Evolutionary conservation across 2,797 vertebrate genomes (phyloP).

Genomic region (Danio aesculapii): DNA sequence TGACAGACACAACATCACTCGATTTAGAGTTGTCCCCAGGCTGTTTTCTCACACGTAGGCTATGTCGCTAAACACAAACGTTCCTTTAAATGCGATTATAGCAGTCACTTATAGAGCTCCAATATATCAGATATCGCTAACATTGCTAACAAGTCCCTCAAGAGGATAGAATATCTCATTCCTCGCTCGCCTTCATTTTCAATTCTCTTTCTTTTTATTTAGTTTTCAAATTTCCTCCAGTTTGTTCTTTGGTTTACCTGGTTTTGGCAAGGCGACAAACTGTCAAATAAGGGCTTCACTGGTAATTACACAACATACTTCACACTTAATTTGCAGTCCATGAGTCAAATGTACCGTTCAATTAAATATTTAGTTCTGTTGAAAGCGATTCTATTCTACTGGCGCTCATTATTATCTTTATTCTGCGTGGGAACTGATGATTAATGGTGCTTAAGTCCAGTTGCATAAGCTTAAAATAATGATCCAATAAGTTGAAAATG

Average conservation of each 20-base stretch:
- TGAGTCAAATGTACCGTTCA: constrained; percentile 1
- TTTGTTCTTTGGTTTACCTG: constrained; percentile 10
- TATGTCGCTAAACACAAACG: background rate
- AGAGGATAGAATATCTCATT: constrained; percentile 10
- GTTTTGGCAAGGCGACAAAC: background rate
- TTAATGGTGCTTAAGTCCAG: background rate
- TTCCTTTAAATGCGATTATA: background rate
- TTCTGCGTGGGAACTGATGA: background rate
- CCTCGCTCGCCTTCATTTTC: background rate
- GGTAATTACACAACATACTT: constrained; percentile 17
- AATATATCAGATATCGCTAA: constrained; percentile 23
- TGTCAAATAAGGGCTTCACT: constrained; percentile 5
- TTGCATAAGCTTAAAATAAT: constrained; percentile 7
- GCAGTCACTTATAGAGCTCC: constrained; percentile 6
- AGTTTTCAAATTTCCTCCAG: background rate
- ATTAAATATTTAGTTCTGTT: constrained; percentile 25
- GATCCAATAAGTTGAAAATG: too few relatives aligned
- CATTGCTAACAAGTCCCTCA: constrained; percentile 6
- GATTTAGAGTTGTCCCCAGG: constrained; percentile 25
- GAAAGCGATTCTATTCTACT: background rate
- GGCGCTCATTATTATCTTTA: background rate
- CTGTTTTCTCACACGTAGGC: constrained; percentile 12
- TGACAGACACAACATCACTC: constrained; percentile 15
- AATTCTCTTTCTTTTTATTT: constrained; percentile 26
- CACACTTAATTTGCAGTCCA: constrained; percentile 4